Percentiles rank a stretch among this genome's conserved stretches.
Conservation (phyloP, 2,888 invertebrate genomes). For the Anaspis maculata region DNA sequence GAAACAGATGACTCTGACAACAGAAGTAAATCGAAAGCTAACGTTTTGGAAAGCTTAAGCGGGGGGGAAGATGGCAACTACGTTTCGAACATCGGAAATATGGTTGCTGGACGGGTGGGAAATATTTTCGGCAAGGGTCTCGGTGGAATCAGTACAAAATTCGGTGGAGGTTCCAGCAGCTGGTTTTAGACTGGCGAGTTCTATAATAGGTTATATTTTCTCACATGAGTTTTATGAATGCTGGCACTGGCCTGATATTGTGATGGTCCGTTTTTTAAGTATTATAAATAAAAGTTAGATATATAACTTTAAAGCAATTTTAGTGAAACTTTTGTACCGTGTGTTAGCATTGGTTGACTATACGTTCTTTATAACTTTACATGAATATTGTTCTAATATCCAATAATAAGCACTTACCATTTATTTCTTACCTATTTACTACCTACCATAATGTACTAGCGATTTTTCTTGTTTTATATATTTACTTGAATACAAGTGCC, state of each 20-base stretch:
- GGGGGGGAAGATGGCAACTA: constrained; percentile 65
- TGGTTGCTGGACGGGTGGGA: constrained; percentile 81
- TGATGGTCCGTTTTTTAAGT: constrained; percentile 20
- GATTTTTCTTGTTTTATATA: no score
- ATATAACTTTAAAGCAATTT: constrained; percentile 27
- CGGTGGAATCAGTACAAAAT: constrained; percentile 81
- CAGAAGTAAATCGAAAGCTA: constrained; percentile 51
- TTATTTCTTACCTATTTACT: no score
- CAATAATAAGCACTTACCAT: constrained; percentile 10
- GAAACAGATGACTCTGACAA: constrained; percentile 55
- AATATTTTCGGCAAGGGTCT: constrained; percentile 86
- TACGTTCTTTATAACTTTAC: constrained; percentile 8
- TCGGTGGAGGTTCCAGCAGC: constrained; percentile 75
- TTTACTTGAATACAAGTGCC: constrained; percentile 8
- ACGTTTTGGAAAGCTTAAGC: constrained; percentile 54
- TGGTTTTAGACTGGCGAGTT: constrained; percentile 58
- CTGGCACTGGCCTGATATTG: constrained; percentile 22
- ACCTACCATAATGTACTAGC: no score
- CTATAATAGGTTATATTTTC: constrained; percentile 28
- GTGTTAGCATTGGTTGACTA: constrained; percentile 17
- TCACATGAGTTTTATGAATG: constrained; percentile 23
- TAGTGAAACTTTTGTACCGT: constrained; percentile 25
- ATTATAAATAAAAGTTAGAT: constrained; percentile 14
- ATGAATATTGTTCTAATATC: constrained; percentile 9
- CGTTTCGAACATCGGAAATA: constrained; percentile 72